Evolutionary conservation across 2,113 vertebrate genomes (phyloP), one percentile per base, ranked within the genome.

Genomic region (Vulpes vulpes): DNA sequence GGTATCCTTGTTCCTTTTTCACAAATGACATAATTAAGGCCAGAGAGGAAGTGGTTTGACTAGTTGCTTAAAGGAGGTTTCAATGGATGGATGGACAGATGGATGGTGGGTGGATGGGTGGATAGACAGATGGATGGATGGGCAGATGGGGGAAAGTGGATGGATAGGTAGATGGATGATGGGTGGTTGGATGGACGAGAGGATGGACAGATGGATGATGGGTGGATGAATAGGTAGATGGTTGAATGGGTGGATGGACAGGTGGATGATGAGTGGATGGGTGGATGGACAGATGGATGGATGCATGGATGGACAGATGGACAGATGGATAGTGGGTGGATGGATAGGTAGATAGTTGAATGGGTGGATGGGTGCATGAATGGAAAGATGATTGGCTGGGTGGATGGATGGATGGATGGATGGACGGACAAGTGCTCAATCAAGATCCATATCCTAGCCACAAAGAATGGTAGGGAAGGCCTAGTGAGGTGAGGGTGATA

Each of bases 181-280:
- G 23, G 67, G 3, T 22, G 35, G 19, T 12, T 27, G 27, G 12
- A 0, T 5, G 6, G 53, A 43, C 43, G 5, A 43, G 43, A 43
- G 43, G 43, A 32, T 53, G 19, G 62, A 14, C 22, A 60, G 12
- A 60, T 23, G 59, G 57, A 23, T 60, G 19, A 11, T 73, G 25
- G 43, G 0, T 11, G 32, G 32, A 20, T 51, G 27, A 12, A 1
- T 8, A 3, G 35, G 0, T 15, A 6, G 23, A 3, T 30, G n/a
- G 35, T 10, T 17, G 30, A 22, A 14, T 20, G 32, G 16, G 1
- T 12, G 14, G 67, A 32, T 1, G 7, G 27, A 8, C 11, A 17
- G 10, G 38, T 12, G 38, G 22, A 57, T 19, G 57, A 57, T 57
- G 55, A 57, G 14, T 57, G 55, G 6, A 5, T 16, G 17, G 84